A percentile compares a stretch with the other conserved stretches of the same genome.
Evolutionary conservation across 2,888 invertebrate species (phyloP).

Genomic region (Spisula solida): DNA sequence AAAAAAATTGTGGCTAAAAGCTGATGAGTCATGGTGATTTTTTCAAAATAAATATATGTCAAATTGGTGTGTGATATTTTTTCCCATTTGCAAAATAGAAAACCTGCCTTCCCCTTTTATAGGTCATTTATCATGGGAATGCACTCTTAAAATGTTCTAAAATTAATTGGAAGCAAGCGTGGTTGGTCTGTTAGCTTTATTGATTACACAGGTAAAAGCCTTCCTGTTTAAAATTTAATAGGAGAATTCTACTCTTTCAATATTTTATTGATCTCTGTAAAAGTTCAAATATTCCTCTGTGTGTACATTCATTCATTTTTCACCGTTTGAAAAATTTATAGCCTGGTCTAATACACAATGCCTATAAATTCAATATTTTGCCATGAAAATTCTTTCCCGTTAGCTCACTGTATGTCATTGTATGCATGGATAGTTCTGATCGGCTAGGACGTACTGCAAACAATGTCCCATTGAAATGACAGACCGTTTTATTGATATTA

Average conservation of each 20-base stretch:
- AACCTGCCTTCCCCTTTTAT: neutral
- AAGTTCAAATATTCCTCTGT: slow-evolving; percentile 16
- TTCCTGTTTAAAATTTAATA: slow-evolving; percentile 9
- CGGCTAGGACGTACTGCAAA: slow-evolving; percentile 28
- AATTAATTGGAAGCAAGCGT: neutral
- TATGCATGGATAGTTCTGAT: slow-evolving; percentile 11
- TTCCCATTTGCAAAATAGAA: too few relatives aligned
- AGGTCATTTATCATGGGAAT: neutral
- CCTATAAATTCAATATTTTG: slow-evolving; percentile 11
- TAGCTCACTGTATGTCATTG: slow-evolving; percentile 33
- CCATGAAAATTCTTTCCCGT: slow-evolving; percentile 36
- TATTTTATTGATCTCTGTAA: neutral
- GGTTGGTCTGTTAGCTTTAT: neutral
- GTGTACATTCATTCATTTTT: slow-evolving; percentile 29
- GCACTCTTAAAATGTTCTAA: neutral
- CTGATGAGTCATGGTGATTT: too few relatives aligned
- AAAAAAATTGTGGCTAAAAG: too few relatives aligned
- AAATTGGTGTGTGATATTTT: too few relatives aligned
- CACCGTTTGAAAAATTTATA: slow-evolving; percentile 36
- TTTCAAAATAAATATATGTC: too few relatives aligned
- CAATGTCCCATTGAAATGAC: slow-evolving; percentile 45
- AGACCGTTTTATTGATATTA: slow-evolving; percentile 49
- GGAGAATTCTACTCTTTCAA: neutral
- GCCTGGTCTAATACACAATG: slow-evolving; percentile 38
- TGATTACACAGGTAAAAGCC: slow-evolving; percentile 9